phyloP scores from a whole-genome alignment of 2,888 invertebrate genomes.

The Alcis repandata region DNA sequence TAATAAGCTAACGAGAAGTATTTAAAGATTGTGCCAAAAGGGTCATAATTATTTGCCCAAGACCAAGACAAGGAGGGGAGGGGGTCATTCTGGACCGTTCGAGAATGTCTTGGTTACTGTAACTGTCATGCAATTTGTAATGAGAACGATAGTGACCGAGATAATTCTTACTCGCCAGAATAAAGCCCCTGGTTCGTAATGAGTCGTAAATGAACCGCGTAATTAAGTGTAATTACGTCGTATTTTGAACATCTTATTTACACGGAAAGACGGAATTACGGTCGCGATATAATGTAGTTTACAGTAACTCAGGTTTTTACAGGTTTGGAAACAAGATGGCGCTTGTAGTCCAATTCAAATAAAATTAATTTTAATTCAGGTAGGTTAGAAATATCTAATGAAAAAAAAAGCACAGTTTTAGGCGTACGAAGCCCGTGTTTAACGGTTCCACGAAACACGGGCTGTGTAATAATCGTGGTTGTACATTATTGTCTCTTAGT shows the following conservation, averaged over 20 bases:
- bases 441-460: too few species aligned
- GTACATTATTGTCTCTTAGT: too few species aligned
- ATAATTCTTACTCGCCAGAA: too few species aligned
- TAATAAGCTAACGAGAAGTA: constrained; percentile 9
- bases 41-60: constrained; percentile 25
- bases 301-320: constrained; percentile 18
- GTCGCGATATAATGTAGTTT: constrained; percentile 4
- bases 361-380: background rate
- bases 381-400: background rate
- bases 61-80: too few species aligned
- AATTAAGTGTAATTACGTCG: constrained; percentile 37
- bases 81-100: too few species aligned
- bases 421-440: too few species aligned
- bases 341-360: background rate
- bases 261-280: constrained; percentile 32
- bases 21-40: background rate
- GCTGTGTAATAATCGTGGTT: too few species aligned
- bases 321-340: constrained; percentile 1
- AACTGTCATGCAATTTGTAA: too few species aligned
- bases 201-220: constrained; percentile 37
- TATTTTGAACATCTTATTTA: constrained; percentile 40
- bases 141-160: too few species aligned
- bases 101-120: too few species aligned
- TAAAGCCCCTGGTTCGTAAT: constrained; percentile 32
- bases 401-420: too few species aligned